A percentile compares a stretch with the other conserved stretches of the same genome.
Conservation (phyloP, 2,888 invertebrate species). For the Andrena dorsata region DNA sequence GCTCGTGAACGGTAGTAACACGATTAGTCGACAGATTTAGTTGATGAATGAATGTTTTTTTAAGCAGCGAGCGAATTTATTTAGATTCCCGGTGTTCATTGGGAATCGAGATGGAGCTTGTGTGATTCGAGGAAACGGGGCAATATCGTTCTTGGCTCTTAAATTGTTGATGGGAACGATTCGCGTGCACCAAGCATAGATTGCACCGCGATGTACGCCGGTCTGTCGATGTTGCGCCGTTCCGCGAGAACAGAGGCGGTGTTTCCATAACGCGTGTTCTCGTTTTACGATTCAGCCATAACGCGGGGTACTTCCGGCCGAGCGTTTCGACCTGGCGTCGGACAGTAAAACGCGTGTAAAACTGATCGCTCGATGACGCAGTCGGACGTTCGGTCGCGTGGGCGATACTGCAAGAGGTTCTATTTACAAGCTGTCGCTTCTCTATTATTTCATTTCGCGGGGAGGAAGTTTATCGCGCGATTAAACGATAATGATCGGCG, state of each 20-base stretch:
- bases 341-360: background rate
- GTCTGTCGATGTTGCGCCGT: background rate
- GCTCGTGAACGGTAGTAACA: no score
- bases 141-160: no score
- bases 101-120: no score
- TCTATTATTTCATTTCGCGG: background rate
- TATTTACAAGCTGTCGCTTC: background rate
- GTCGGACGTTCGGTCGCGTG: background rate
- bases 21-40: no score
- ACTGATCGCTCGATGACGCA: background rate
- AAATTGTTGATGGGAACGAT: no score
- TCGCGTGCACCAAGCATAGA: no score
- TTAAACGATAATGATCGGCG: background rate
- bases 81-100: no score
- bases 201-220: background rate
- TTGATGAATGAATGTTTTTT: no score
- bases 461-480: background rate
- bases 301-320: slow-evolving; percentile 5
- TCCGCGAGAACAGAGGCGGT: background rate
- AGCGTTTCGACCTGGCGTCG: background rate
- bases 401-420: background rate
- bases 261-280: background rate
- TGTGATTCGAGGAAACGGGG: no score
- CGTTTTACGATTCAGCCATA: background rate
- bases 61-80: no score